Evolutionary conservation across 2,888 invertebrate genomes (phyloP), one percentile per base, ranked within the genome.

Genomic region (Melanostoma mellinum): DNA sequence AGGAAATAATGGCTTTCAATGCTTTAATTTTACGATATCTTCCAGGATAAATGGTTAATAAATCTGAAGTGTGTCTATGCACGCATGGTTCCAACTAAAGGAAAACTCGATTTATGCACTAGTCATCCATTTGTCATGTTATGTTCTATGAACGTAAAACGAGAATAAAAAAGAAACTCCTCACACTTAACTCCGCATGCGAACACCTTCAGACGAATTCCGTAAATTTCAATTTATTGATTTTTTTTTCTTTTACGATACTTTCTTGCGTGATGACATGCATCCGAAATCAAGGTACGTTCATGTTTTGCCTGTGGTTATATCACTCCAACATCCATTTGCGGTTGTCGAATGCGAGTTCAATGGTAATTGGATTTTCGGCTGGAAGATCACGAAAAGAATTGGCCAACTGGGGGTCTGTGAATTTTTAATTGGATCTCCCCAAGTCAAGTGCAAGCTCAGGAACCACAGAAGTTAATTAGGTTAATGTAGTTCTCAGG

Each of bases 251-350:
- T 56, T 36, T 38, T 10, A 32, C 4, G 20, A 2, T 42, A 53
- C 2, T 35, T 30, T 20, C 35, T 63, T 69, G 79, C 79, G 69
- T 80, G 79, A 40, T 53, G 79, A 74, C 79, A 74, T 63, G 79
- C 79, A 69, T 56, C 56, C 50, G 20, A 20, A 71, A 56, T 36
- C 46, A 35, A 40, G 10, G 20, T 6, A 42, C 9, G 3, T 40
- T 20, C 61, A 69, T 69, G 69, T 61, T 46, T 48, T 40, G 40
- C 6, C 38, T 36, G 20, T 48, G 42, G 40, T 9, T 56, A 4
- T 30, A 20, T 52, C 40, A 40, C n/a, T 36, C 38, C 48, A 44
- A 61, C 65, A 72, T 72, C 42, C 46, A 81, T 71, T 80, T 80
- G 75, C 42, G 65, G 58, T 71, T 71, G 75, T 68, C 38, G 53